Evolutionary conservation across 2,888 invertebrate species (phyloP), one percentile per base, ranked within the genome.

Genomic region (Cosmorhoe ocellata): DNA sequence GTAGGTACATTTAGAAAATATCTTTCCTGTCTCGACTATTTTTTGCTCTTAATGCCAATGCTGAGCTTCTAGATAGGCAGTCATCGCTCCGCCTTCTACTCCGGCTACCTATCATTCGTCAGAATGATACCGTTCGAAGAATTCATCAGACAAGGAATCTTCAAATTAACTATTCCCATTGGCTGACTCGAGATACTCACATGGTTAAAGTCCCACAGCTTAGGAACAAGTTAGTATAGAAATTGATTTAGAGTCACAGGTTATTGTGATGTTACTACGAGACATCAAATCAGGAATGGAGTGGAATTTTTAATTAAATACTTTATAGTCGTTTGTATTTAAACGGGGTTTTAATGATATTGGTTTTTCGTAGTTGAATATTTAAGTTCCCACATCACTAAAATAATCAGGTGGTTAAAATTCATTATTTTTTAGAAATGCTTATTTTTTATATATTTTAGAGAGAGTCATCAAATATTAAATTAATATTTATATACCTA

Each of bases 111-210:
- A 39, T 58, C 61, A 71, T 73, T 74, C 71, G 47, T 30, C 40
- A 44, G 36, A 39, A 37, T 11, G 63, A 63, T 66, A 64, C 55
- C 58, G 62, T 49, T 53, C 45, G 39, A 42, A 41, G 54, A 56
- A 59, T 58, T 64, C 63, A 59, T 62, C 58, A 51, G 51, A 51
- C 32, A 33, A 46, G 66, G 69, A 71, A 76, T 78, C 53, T 66
- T 11, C 50, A 53, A 58, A 64, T 59, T 59, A 70, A 58, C 69
- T 67, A 64, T 66, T 67, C 60, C 66, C 61, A 75, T 77, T 76
- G 76, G 76, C 48, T 51, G 58, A 28, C 45, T 61, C 11, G 14
- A 42, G 46, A 52, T 12, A 42, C 30, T 64, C 59, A 57, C 40
- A 34, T 11, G 27, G 37, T 42, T 3, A 31, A 12, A 41, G 11